phyloP scores from a whole-genome alignment of 1,140 invertebrate genomes.

The Sarcophaga peregrina region DNA sequence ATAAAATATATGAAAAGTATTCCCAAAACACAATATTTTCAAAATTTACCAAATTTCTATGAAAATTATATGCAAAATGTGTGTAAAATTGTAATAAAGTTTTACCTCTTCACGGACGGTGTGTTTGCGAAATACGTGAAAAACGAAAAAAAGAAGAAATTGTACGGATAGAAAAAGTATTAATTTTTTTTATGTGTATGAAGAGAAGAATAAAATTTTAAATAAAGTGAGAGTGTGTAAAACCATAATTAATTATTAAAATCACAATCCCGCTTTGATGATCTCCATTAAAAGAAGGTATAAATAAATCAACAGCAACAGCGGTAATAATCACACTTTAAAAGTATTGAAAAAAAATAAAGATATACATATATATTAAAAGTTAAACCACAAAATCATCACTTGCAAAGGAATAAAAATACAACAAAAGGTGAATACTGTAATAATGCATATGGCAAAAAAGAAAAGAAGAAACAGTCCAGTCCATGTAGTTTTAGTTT shows the following conservation, averaged over 20 bases:
- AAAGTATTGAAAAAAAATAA: background rate
- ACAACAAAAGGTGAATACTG: background rate
- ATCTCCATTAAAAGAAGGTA: background rate
- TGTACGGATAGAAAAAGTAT: slow-evolving; percentile 3
- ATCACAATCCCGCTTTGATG: slow-evolving; percentile 21
- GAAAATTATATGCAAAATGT: slow-evolving; percentile 7
- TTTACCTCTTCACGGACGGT: slow-evolving; percentile 23
- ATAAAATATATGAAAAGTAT: slow-evolving; percentile 23
- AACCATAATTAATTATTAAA: slow-evolving; percentile 8
- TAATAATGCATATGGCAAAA: slow-evolving; percentile 7
- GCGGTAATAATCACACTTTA: background rate
- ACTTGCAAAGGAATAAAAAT: background rate
- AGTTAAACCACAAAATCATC: background rate
- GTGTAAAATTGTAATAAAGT: slow-evolving; percentile 29
- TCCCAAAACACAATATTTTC: background rate
- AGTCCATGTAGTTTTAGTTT: background rate
- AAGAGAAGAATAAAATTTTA: slow-evolving; percentile 28
- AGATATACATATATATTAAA: background rate
- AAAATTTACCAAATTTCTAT: background rate
- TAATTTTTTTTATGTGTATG: slow-evolving; percentile 22
- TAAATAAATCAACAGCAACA: background rate
- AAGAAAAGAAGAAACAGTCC: background rate
- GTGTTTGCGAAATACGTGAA: slow-evolving; percentile 40
- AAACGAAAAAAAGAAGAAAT: slow-evolving; percentile 20
- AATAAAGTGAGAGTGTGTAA: slow-evolving; percentile 27